phyloP scores from a whole-genome alignment of 2,113 vertebrate genomes.

The Saccopteryx bilineata region DNA sequence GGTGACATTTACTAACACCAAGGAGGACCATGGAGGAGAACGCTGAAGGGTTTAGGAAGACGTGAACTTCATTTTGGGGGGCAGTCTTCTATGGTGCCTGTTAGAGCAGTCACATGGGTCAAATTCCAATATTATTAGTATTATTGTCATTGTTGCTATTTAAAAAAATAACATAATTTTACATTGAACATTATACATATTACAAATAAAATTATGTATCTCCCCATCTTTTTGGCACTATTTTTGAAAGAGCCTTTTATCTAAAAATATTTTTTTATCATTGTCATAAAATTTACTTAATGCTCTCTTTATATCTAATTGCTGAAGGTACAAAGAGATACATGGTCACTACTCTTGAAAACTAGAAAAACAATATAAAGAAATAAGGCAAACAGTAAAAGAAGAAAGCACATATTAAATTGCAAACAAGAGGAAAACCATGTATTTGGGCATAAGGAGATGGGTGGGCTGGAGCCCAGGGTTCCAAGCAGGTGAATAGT shows the following conservation, averaged over 20 bases:
- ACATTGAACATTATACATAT: neutral
- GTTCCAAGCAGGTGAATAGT: neutral
- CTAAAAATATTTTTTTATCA: neutral
- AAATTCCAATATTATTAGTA: neutral
- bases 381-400: neutral
- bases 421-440: neutral
- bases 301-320: neutral
- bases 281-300: neutral
- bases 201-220: neutral
- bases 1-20: neutral
- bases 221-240: neutral
- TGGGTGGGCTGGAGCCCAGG: neutral
- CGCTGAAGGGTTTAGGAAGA: neutral
- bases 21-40: neutral
- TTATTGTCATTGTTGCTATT: neutral
- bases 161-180: neutral
- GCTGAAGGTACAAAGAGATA: neutral
- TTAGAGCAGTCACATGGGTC: neutral
- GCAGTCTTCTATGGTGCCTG: neutral
- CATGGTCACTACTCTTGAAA: neutral
- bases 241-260: neutral
- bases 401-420: neutral
- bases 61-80: neutral
- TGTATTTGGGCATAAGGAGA: neutral
- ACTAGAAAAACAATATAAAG: neutral